phyloP scores from a whole-genome alignment of 2,113 vertebrate species.

The Rallus limicola region DNA sequence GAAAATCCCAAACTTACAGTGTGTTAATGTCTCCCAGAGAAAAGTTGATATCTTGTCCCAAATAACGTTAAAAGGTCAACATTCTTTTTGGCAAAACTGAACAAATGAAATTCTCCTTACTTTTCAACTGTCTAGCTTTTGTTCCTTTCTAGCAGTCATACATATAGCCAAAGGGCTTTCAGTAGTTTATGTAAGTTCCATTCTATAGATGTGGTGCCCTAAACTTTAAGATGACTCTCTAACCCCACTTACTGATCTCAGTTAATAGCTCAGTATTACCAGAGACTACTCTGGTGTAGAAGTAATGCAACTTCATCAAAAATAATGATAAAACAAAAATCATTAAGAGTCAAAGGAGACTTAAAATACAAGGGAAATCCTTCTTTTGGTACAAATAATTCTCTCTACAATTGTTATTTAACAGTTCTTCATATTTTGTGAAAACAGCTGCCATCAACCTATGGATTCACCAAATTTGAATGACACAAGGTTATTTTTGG shows the following conservation, averaged over 20 bases:
- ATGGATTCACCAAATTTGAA: neutral
- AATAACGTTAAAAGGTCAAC: neutral
- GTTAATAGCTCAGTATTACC: neutral
- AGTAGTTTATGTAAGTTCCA: neutral
- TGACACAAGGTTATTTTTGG: neutral
- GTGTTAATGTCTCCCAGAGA: neutral
- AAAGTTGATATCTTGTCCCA: neutral
- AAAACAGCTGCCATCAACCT: neutral
- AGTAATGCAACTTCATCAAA: neutral
- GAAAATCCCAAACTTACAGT: neutral
- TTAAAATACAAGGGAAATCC: rapidly evolving
- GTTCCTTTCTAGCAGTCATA: too few species aligned
- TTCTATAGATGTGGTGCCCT: neutral
- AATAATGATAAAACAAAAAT: neutral
- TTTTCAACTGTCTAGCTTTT: neutral
- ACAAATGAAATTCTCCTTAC: neutral
- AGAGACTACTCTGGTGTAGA: neutral
- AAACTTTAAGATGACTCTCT: neutral
- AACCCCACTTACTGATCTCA: neutral
- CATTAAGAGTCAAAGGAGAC: neutral
- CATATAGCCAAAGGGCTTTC: neutral
- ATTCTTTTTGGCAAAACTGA: neutral
- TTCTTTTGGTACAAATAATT: neutral
- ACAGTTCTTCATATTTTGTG: neutral
- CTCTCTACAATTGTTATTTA: neutral